Evolutionary conservation across 2,888 invertebrate genomes (phyloP), one percentile per base, ranked within the genome.

Genomic region (Cosmorhoe ocellata): DNA sequence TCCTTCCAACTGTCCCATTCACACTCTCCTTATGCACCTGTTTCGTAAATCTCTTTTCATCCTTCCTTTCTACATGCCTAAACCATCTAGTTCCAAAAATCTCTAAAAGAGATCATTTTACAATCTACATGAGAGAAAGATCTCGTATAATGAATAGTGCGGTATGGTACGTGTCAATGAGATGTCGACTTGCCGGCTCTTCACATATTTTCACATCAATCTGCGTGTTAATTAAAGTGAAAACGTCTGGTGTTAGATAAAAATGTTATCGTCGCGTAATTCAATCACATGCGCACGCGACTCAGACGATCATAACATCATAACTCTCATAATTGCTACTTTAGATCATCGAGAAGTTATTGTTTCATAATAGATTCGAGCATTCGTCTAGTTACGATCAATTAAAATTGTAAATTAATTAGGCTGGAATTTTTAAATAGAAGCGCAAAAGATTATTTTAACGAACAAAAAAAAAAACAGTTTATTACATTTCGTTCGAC

Each of bases 261-360:
- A 51, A 54, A 33, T 46, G 36, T 30, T 18, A 41, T 10, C 26
- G 36, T 26, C 12, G 34, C 24, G 24, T 7, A 27, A 37, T 33
- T 39, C 31, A 30, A 13, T 28, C 60, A 64, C 34, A 39, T 43
- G 63, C 56, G 58, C 63, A 64, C 65, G 57, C 61, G 45, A 13
- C 28, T 34, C 11, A 45, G 40, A 46, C 31, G 32, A 38, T 41
- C 24, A 54, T 69, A 67, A 53, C 65, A 69, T 67, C 62, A 67
- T 41, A 34, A 50, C 36, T 57, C 40, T 28, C 39, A 37, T 52
- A 46, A 51, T 55, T 50, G 33, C 14, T n/a, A 31, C 10, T 41
- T 43, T 49, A 45, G 31, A 36, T 26, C 34, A 40, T 37, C 30
- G 30, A 51, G 27, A 40, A 39, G 48, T 27, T 46, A 59, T 51